Percentiles rank a stretch among this genome's conserved stretches.
Conservation (phyloP, 2,797 vertebrate genomes). For the Pogonophryne albipinna region DNA sequence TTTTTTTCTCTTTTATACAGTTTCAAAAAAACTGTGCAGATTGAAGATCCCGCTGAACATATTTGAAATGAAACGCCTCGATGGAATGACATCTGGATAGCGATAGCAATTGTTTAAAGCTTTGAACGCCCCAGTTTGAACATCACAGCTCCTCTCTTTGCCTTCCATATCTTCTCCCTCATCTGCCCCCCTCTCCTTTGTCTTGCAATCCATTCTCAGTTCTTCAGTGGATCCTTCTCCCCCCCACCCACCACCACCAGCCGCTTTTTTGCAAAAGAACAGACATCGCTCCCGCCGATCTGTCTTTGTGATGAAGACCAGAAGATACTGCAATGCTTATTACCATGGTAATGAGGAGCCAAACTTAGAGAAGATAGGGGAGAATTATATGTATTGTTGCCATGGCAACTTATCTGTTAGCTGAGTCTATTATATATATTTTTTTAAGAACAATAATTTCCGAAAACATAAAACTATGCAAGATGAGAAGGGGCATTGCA, state of each 20-base stretch:
- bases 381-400: slow-evolving; percentile 59
- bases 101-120: slow-evolving; percentile 46
- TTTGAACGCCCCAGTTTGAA: slow-evolving; percentile 60
- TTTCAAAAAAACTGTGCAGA: slow-evolving; percentile 7
- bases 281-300: slow-evolving; percentile 57
- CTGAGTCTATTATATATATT: slow-evolving; percentile 25
- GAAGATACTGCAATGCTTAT: slow-evolving; percentile 57
- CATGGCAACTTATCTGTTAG: slow-evolving; percentile 55
- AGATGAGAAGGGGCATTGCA: background rate
- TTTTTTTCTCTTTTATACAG: slow-evolving; percentile 6
- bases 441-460: slow-evolving; percentile 14
- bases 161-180: slow-evolving; percentile 46
- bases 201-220: slow-evolving; percentile 43
- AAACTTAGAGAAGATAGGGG: slow-evolving; percentile 49
- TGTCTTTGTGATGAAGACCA: slow-evolving; percentile 52
- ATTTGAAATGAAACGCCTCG: slow-evolving; percentile 44
- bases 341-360: slow-evolving; percentile 70
- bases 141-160: slow-evolving; percentile 51
- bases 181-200: slow-evolving; percentile 55
- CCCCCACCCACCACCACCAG: background rate
- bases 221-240: slow-evolving; percentile 18
- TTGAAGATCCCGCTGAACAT: slow-evolving; percentile 25
- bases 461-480: slow-evolving; percentile 24
- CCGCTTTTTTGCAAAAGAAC: slow-evolving; percentile 21
- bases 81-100: slow-evolving; percentile 47